Evolutionary conservation across 2,888 invertebrate species (phyloP).

Genomic region (Cistogaster globosa): DNA sequence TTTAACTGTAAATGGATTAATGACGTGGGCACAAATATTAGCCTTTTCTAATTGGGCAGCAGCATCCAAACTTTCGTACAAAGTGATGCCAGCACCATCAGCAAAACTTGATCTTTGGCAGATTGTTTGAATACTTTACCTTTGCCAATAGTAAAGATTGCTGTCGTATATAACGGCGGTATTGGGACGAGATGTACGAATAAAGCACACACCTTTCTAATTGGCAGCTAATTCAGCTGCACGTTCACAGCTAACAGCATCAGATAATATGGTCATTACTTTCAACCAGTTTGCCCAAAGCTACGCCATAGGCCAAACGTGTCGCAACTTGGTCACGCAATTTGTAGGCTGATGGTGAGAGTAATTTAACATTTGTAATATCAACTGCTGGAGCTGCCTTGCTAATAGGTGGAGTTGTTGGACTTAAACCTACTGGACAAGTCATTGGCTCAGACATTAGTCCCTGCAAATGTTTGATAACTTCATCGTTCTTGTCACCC

Average conservation of each 20-base stretch:
- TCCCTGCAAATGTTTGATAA: constrained; percentile 87
- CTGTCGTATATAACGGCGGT: constrained; percentile 93
- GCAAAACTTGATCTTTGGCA: constrained; percentile 89
- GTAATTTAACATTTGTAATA: constrained; percentile 88
- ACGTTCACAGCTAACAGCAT: constrained; percentile 97
- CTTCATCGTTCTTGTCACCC: constrained; percentile 90
- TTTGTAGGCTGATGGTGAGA: constrained; percentile 92
- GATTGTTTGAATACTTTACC: constrained; percentile 91
- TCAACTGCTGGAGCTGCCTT: constrained; percentile 89
- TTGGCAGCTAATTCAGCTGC: constrained; percentile 98
- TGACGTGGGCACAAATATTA: constrained; percentile 92
- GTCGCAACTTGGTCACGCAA: constrained; percentile 92
- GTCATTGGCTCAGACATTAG: constrained; percentile 80
- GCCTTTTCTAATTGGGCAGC: constrained; percentile 88
- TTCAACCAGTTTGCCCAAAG: constrained; percentile 92
- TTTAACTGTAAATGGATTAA: constrained; percentile 98
- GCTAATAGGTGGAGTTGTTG: constrained; percentile 86
- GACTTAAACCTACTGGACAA: constrained; percentile 84
- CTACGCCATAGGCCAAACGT: constrained; percentile 96
- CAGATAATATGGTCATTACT: constrained; percentile 91
- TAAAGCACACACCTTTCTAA: constrained; percentile 96
- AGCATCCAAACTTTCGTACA: constrained; percentile 94
- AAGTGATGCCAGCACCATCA: constrained; percentile 96
- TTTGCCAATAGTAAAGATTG: constrained; percentile 91
- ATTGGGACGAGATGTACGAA: constrained; percentile 96